A percentile compares a stretch with the other conserved stretches of the same genome.
Evolutionary conservation across 2,888 invertebrate genomes (phyloP).

Genomic region (Thalpophila matura): DNA sequence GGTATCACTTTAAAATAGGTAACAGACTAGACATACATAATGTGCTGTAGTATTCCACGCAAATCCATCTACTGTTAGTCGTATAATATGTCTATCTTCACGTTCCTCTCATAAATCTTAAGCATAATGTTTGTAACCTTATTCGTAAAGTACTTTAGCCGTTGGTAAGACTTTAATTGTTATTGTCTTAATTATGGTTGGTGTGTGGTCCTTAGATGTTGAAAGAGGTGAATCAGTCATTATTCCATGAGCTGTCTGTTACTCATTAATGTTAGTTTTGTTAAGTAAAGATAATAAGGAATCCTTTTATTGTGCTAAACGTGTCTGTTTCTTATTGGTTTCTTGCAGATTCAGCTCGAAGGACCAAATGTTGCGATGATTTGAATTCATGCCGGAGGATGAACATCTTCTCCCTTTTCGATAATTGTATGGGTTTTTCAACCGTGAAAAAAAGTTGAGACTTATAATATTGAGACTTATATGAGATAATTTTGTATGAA

Average conservation of each 20-base stretch:
- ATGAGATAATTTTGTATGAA: too few relatives aligned
- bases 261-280: neutral
- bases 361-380: too few relatives aligned
- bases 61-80: conserved; percentile 3
- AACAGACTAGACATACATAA: neutral
- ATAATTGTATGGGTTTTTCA: too few relatives aligned
- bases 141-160: conserved; percentile 30
- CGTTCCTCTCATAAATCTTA: conserved; percentile 42
- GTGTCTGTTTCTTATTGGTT: too few relatives aligned
- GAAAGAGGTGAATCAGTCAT: conserved; percentile 8
- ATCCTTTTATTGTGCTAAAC: neutral
- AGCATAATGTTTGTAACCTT: conserved; percentile 36
- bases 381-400: too few relatives aligned
- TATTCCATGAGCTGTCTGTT: neutral
- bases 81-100: conserved; percentile 37
- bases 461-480: too few relatives aligned
- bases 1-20: conserved; percentile 10
- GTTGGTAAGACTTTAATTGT: conserved; percentile 43
- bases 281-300: neutral
- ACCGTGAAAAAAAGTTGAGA: too few relatives aligned
- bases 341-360: too few relatives aligned
- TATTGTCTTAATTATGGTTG: conserved; percentile 34
- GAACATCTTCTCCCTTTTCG: too few relatives aligned
- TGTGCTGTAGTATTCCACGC: conserved; percentile 3
- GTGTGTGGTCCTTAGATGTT: conserved; percentile 39